Evolutionary conservation across 2,113 vertebrate genomes (phyloP), one percentile per base, ranked within the genome.

Genomic region (Alexandromys fortis): DNA sequence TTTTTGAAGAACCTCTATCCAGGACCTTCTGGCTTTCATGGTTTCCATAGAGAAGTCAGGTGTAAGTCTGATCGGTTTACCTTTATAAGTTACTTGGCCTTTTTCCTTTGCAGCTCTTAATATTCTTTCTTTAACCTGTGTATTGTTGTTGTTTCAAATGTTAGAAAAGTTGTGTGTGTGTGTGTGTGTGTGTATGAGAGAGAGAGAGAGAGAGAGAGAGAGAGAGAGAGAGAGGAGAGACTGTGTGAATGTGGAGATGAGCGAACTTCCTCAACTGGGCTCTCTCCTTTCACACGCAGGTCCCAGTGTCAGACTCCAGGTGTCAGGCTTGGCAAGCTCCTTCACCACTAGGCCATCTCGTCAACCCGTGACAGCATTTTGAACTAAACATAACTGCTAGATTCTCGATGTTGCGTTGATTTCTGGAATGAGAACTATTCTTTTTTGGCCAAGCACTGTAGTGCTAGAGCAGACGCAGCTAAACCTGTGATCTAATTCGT

Each of bases 361-460:
- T 63, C 35, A 65, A 58, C 42, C 33, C 42, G 78, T 82, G 72
- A 73, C 94, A 91, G 58, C 77, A 67, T 42, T 92, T 90, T 93
- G 3, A 92, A 76, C 3, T 85, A 83, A 89, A 90, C 90, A 26
- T 24, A 92, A 94, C 82, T 78, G 55, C 49, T 93, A 58, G 78
- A 21, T 90, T 94, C 38, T 47, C 4, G 91, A 92, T 58, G n/a
- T 22, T 72, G 78, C 65, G 77, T 52, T 96, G 85, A 94, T 76
- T 90, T 82, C 49, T 91, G 93, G 95, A 96, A 92, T 49, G 85
- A 94, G 65, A 91, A 73, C 33, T 42, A 77, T 35, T 94, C 1
- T 76, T 70, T 88, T 72, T 58, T 68, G 72, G 65, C 49, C 42
- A 94, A 85, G 24, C 21, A 61, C 82, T 91, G 73, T 8, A n/a